A percentile compares a stretch with the other conserved stretches of the same genome.
Conservation (phyloP, 2,888 invertebrate species). For the Norana najaformis region DNA sequence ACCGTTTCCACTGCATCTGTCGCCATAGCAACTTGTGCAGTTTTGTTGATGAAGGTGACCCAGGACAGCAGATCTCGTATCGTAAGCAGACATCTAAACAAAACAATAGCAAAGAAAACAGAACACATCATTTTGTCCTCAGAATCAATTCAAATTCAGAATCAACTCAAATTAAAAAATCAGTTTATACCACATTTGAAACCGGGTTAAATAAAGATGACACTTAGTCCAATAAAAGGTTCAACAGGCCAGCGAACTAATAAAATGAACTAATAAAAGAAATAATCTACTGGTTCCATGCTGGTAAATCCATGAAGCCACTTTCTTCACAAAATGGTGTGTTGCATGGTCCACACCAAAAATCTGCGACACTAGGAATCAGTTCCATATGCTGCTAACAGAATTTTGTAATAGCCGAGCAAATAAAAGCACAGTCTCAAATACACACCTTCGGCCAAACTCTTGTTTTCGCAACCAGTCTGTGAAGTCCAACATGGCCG, state of each 20-base stretch:
- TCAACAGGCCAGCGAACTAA: too few species aligned
- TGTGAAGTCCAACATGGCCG: conserved; percentile 78
- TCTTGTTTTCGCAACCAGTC: conserved; percentile 76
- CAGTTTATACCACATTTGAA: too few species aligned
- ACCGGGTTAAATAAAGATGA: too few species aligned
- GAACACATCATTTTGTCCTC: too few species aligned
- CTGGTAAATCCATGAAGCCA: background rate
- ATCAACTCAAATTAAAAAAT: too few species aligned
- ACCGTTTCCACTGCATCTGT: background rate
- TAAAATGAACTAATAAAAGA: too few species aligned
- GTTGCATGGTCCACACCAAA: too few species aligned
- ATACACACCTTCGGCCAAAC: conserved; percentile 69
- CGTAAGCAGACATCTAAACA: conserved; percentile 76
- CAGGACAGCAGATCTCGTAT: conserved; percentile 90
- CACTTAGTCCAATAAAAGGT: too few species aligned
- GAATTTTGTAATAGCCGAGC: background rate
- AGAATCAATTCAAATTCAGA: too few species aligned
- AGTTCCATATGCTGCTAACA: background rate
- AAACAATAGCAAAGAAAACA: too few species aligned
- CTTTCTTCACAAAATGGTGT: background rate
- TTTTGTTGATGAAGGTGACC: conserved; percentile 82
- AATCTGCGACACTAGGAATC: too few species aligned
- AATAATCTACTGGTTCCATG: too few species aligned
- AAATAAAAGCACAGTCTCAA: background rate
- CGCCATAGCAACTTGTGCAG: conserved; percentile 44